Evolutionary conservation across 2,113 vertebrate species (phyloP).

Genomic region (Larimichthys crocea): DNA sequence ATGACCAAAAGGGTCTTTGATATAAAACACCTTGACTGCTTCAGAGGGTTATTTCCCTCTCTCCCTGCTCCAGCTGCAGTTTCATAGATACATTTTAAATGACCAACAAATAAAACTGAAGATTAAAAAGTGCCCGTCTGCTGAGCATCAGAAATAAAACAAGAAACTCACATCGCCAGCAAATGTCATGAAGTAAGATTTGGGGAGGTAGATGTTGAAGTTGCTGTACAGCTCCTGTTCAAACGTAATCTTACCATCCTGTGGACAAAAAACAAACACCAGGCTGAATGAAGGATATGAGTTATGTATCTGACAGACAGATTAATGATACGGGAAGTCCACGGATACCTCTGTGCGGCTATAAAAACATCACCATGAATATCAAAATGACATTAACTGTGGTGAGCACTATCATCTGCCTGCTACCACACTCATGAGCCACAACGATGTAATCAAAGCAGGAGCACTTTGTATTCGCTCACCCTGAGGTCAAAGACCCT

Average conservation of each 20-base stretch:
- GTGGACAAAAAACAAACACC: conserved; percentile 41
- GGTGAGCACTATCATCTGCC: background rate
- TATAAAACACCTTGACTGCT: background rate
- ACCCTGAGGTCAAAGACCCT: conserved; percentile 97
- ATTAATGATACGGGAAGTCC: background rate
- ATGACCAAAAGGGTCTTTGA: too few relatives aligned
- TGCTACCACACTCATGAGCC: background rate
- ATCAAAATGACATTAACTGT: background rate
- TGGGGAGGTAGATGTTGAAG: conserved; percentile 88
- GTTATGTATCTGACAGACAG: background rate
- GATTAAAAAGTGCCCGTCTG: background rate
- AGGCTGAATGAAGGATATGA: background rate
- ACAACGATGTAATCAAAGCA: background rate
- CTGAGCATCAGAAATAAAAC: background rate
- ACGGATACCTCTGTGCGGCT: background rate
- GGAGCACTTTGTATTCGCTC: conserved; percentile 35
- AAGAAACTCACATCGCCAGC: conserved; percentile 90
- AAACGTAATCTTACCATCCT: conserved; percentile 92
- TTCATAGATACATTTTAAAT: background rate
- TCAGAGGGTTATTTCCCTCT: background rate
- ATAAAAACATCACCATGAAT: background rate
- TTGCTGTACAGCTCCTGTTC: conserved; percentile 97
- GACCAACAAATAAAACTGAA: background rate
- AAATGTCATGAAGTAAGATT: conserved; percentile 95
- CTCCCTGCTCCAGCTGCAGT: background rate